These are phyloP conservation scores for Saccostrea echinata DNA, from an alignment of 1,140 invertebrate species.

Conservation along the genomic window DNA sequence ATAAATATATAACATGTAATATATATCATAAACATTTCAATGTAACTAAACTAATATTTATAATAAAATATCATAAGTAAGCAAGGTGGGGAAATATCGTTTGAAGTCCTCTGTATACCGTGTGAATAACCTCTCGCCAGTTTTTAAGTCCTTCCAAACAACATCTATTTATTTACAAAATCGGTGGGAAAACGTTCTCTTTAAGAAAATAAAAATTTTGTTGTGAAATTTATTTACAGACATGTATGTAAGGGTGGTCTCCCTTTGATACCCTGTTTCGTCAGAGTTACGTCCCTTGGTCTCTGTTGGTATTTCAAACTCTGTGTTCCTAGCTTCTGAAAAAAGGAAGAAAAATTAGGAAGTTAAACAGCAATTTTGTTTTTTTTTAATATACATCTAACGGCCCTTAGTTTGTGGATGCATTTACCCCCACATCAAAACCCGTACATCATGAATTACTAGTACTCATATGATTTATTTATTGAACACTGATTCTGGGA, in stretches of 20 bases:
- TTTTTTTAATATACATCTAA: no score
- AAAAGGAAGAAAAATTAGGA: background rate
- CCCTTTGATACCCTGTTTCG: constrained; percentile 20
- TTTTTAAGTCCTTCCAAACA: background rate
- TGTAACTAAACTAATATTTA: constrained; percentile 30
- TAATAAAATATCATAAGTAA: constrained; percentile 36
- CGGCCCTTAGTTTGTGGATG: no score
- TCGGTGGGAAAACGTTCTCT: constrained; percentile 38
- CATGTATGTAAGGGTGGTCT: constrained; percentile 6
- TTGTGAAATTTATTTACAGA: background rate
- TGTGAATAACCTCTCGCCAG: background rate
- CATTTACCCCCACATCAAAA: no score
- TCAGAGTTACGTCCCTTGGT: constrained; percentile 7
- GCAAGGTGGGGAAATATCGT: constrained; percentile 37
- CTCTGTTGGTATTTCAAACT: background rate
- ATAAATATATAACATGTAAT: constrained; percentile 35
- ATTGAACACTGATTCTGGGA: no score
- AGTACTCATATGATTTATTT: no score
- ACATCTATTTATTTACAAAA: constrained; percentile 8
- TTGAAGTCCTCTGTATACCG: background rate
- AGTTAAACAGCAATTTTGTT: no score
- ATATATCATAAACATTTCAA: constrained; percentile 43
- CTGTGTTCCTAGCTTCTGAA: constrained; percentile 2
- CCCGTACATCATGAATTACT: no score
- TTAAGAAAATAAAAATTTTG: constrained; percentile 22